These are phyloP conservation scores for Caenorhabditis virilis DNA, from an alignment of 2,888 invertebrate species.

Conservation along the genomic window DNA sequence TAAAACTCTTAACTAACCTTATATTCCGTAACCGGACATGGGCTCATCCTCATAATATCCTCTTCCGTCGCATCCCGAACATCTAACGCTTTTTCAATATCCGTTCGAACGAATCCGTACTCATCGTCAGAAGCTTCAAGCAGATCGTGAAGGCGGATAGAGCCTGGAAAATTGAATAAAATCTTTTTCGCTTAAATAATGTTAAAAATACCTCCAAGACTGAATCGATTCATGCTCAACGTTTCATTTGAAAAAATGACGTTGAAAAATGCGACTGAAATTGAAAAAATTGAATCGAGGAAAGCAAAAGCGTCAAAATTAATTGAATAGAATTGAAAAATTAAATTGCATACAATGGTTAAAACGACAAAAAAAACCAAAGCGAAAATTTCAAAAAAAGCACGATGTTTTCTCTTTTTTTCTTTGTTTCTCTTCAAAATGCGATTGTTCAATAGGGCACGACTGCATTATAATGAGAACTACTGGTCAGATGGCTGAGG, in stretches of 20 bases:
- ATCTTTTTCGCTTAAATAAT: neutral
- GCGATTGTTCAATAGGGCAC: no score
- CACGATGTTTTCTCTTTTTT: no score
- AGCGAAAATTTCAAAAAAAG: conserved; percentile 1
- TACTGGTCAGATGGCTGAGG: no score
- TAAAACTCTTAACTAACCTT: neutral
- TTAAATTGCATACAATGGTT: conserved; percentile 2
- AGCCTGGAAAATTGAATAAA: conserved; percentile 18
- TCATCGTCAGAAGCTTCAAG: conserved; percentile 48
- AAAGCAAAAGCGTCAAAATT: neutral
- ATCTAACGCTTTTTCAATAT: conserved; percentile 44
- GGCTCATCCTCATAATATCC: conserved; percentile 23
- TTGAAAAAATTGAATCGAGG: conserved; percentile 3
- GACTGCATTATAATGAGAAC: no score
- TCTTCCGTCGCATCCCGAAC: conserved; percentile 28
- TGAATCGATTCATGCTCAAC: conserved; percentile 22
- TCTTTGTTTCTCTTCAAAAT: no score
- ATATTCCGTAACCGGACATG: neutral
- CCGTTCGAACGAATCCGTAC: conserved; percentile 40
- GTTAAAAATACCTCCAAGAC: conserved; percentile 19
- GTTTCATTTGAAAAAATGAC: neutral
- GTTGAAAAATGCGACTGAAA: neutral
- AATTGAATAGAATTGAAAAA: neutral
- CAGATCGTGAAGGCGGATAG: conserved; percentile 50
- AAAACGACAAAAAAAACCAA: neutral